phyloP scores from a whole-genome alignment of 2,888 invertebrate genomes.

The Tachystola acroxantha region DNA sequence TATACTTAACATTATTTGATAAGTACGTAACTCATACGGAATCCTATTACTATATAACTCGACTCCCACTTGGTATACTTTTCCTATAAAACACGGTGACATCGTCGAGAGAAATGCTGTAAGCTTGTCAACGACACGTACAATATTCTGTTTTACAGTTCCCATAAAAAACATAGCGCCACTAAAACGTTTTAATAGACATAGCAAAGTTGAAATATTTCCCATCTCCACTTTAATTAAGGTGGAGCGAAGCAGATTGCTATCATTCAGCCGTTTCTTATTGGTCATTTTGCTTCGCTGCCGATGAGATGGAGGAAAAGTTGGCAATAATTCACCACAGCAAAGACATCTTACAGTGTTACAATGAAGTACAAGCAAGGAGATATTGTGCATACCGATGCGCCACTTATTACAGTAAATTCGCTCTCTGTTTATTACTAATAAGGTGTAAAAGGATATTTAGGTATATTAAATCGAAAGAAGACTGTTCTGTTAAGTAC shows the following conservation, averaged over 20 bases:
- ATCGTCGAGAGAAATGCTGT: constrained; percentile 44
- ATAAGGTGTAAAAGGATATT: too few species aligned
- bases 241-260: constrained; percentile 46
- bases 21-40: too few species aligned
- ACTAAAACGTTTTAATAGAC: constrained; percentile 14
- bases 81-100: constrained; percentile 30
- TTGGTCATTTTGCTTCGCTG: constrained; percentile 54
- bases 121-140: constrained; percentile 39
- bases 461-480: too few species aligned
- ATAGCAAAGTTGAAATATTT: constrained; percentile 23
- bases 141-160: constrained; percentile 18
- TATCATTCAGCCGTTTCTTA: constrained; percentile 59
- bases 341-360: too few species aligned
- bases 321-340: constrained; percentile 51
- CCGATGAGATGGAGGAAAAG: constrained; percentile 48
- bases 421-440: too few species aligned
- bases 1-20: too few species aligned
- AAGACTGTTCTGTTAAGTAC: too few species aligned
- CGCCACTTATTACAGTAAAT: too few species aligned
- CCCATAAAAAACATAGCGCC: constrained; percentile 4
- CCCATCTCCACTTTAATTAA: constrained; percentile 55
- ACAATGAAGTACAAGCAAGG: too few species aligned
- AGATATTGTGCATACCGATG: too few species aligned
- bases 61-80: constrained; percentile 16
- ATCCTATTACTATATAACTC: neutral